Conservation (phyloP, 2,113 vertebrate species). For the Syrmaticus mikado region DNA sequence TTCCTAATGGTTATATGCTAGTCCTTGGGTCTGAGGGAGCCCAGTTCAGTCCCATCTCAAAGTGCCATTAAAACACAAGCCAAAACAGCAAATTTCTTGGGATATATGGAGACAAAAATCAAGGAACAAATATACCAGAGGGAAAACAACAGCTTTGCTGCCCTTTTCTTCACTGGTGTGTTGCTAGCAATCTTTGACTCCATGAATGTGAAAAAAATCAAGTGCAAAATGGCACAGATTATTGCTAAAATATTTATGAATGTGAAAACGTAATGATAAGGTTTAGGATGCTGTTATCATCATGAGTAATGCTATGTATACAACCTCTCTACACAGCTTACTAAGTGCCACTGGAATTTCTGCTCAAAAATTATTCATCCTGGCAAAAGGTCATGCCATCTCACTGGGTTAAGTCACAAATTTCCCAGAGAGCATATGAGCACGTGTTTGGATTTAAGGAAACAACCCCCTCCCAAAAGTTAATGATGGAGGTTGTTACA, state of each 20-base stretch:
- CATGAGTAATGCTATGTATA: background rate
- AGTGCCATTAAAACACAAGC: background rate
- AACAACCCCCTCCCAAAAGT: background rate
- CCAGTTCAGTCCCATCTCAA: background rate
- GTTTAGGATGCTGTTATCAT: background rate
- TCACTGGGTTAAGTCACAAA: background rate
- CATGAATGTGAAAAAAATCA: background rate
- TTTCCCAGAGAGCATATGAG: background rate
- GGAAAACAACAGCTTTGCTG: background rate
- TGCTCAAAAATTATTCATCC: background rate
- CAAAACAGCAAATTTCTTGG: background rate
- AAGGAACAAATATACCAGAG: background rate
- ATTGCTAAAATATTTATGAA: slow-evolving; percentile 42
- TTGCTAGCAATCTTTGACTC: background rate
- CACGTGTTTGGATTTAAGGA: background rate
- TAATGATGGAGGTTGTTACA: slow-evolving; percentile 19
- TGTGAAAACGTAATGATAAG: background rate
- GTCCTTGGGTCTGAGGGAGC: background rate
- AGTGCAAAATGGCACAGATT: slow-evolving; percentile 34
- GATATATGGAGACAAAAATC: background rate
- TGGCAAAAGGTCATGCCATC: background rate
- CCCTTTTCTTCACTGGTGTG: background rate
- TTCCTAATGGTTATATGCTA: background rate
- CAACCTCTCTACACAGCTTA: background rate
- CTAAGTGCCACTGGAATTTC: background rate